Evolutionary conservation across 2,113 vertebrate genomes (phyloP), one percentile per base, ranked within the genome.

Genomic region (Cebidichthys violaceus): DNA sequence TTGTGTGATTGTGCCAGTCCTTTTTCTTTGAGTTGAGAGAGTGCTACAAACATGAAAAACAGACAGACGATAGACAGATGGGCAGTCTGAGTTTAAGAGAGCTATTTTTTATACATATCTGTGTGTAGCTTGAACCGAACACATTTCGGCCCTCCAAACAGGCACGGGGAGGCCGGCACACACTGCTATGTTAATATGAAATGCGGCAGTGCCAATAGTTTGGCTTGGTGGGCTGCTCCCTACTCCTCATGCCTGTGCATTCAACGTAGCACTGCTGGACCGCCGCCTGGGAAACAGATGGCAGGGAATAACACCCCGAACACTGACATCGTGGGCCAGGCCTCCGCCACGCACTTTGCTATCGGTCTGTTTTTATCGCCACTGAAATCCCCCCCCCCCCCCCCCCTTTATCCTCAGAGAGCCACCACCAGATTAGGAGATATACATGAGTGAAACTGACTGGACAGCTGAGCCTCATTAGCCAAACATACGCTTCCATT

Each of bases 251-350:
- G 77, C 89, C 84, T 72, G 33, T 86, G 88, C 80, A 77, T 88
- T 89, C 87, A 85, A 88, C 83, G 75, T 75, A 87, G 77, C 79
- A 61, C 88, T 93, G 88, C 86, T 95, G 93, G 93, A 94, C 89
- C 82, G 52, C 88, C 82, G 92, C 93, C 94, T 93, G 93, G 64
- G 90, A 89, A 92, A 94, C 95, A 95, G 95, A 95, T 95, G 95
- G 95, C 88, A 89, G 89, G 81, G 88, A 92, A 94, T 85, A 93
- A 93, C 91, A 92, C 90, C 89, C 93, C 88, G 86, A 93, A 86
- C 85, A 71, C 86, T 86, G 90, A 94, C 92, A 92, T 92, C 90
- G 89, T 86, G 86, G 93, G 86, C 91, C 90, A 90, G 92, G 65
- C 77, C 88, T 92, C 75, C 20, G 60, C 89, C 87, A 79, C 39